A percentile compares a stretch with the other conserved stretches of the same genome.
Conservation (phyloP, 2,113 vertebrate species). For the Phylloscopus whistleri region DNA sequence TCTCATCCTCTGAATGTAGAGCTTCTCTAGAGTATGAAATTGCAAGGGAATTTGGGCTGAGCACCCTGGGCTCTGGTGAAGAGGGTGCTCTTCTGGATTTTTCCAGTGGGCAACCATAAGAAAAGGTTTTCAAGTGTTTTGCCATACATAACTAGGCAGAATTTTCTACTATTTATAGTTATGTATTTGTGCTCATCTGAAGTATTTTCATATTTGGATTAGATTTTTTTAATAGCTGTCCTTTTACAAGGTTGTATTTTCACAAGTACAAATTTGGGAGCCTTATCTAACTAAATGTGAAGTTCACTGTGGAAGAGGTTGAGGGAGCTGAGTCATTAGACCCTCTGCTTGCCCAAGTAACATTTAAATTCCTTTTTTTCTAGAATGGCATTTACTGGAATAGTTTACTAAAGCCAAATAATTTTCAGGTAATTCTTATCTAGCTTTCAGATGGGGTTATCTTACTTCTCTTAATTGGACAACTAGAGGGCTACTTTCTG, state of each 20-base stretch:
- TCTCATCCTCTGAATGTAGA: fast-evolving
- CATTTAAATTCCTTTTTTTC: not conserved
- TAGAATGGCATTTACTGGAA: not conserved
- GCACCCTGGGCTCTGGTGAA: not conserved
- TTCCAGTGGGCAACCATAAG: not conserved
- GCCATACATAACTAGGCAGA: not conserved
- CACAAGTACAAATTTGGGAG: not conserved
- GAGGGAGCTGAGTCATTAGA: not conserved
- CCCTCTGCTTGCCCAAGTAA: not conserved
- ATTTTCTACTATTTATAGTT: not conserved
- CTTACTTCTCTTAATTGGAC: constrained; percentile 89
- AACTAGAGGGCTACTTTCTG: constrained; percentile 89
- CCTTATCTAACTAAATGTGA: not conserved
- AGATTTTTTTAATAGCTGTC: not conserved
- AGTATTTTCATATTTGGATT: not conserved
- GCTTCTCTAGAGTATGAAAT: not conserved
- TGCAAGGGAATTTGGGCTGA: not conserved
- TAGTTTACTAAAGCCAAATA: not conserved
- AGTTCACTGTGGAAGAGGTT: not conserved
- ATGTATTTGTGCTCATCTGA: not conserved
- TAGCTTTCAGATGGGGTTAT: constrained; percentile 94
- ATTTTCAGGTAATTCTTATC: not conserved
- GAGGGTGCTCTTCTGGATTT: not conserved
- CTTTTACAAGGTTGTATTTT: not conserved
- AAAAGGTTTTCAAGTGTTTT: not conserved